Evolutionary conservation across 2,888 invertebrate species (phyloP).

Genomic region (Drymonia ruficornis): DNA sequence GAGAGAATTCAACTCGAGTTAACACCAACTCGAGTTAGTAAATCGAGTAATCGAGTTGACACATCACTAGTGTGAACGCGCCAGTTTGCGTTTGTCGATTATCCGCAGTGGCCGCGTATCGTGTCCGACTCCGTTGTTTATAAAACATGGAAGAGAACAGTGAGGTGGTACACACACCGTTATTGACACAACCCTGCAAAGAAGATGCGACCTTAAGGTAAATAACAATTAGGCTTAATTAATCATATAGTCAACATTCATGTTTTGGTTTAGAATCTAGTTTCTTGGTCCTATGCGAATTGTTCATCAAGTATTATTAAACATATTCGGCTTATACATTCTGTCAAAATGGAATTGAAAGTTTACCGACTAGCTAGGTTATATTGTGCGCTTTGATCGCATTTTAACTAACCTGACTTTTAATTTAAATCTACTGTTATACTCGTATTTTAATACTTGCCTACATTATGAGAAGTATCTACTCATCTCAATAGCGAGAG

Average conservation of each 20-base stretch:
- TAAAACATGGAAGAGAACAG: constrained; percentile 4
- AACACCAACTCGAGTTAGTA: too few species aligned
- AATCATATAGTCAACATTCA: background rate
- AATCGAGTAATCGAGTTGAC: too few species aligned
- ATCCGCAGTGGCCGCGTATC: background rate
- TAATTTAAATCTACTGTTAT: too few species aligned
- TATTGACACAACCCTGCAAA: background rate
- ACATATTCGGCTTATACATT: background rate
- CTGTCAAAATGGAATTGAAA: too few species aligned
- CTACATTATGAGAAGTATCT: too few species aligned
- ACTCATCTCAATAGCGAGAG: background rate
- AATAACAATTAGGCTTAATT: background rate
- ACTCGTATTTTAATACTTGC: too few species aligned
- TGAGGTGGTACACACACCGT: constrained; percentile 3
- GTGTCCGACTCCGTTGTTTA: constrained; percentile 1
- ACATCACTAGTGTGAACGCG: too few species aligned
- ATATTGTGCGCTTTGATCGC: too few species aligned
- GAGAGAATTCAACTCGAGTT: too few species aligned
- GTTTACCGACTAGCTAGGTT: too few species aligned
- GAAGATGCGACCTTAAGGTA: background rate
- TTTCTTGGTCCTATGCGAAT: background rate
- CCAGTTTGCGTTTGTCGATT: background rate
- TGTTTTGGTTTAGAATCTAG: background rate
- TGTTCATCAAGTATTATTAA: background rate
- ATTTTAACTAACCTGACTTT: too few species aligned